Conservation (phyloP, 2,888 invertebrate genomes). For the Laspeyria flexula region DNA sequence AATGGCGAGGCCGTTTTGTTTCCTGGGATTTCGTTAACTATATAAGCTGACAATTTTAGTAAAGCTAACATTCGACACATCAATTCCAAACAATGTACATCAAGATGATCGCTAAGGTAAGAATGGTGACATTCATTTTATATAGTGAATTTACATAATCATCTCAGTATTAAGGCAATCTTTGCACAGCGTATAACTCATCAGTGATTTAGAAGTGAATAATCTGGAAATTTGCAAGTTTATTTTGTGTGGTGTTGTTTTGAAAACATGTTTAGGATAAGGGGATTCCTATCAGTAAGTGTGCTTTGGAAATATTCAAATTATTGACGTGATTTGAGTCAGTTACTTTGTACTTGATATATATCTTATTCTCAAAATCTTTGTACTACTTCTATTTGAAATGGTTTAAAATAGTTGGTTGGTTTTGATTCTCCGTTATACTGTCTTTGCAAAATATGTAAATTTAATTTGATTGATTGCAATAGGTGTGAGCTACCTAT, state of each 20-base stretch:
- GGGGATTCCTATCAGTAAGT: not conserved
- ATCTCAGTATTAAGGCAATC: not conserved
- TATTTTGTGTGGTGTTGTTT: not conserved
- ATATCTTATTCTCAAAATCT: too few relatives aligned
- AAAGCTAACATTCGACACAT: constrained; percentile 59
- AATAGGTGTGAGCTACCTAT: not conserved
- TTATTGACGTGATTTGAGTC: too few relatives aligned
- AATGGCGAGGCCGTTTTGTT: constrained; percentile 63
- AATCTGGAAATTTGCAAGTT: not conserved
- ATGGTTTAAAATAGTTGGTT: too few relatives aligned
- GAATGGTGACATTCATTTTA: constrained; percentile 20
- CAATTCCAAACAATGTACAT: constrained; percentile 48
- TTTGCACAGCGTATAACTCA: not conserved
- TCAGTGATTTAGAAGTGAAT: constrained; percentile 4
- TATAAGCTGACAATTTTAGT: constrained; percentile 63
- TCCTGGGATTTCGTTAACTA: constrained; percentile 63
- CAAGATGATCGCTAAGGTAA: constrained; percentile 72
- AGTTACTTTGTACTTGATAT: too few relatives aligned
- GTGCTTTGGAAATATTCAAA: not conserved
- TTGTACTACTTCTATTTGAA: too few relatives aligned
- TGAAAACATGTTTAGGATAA: not conserved
- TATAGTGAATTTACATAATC: constrained; percentile 7
- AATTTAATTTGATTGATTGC: too few relatives aligned
- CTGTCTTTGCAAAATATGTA: too few relatives aligned
- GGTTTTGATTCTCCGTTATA: too few relatives aligned